Conservation (phyloP, 2,797 vertebrate species). For the Sebastes glaucus region DNA sequence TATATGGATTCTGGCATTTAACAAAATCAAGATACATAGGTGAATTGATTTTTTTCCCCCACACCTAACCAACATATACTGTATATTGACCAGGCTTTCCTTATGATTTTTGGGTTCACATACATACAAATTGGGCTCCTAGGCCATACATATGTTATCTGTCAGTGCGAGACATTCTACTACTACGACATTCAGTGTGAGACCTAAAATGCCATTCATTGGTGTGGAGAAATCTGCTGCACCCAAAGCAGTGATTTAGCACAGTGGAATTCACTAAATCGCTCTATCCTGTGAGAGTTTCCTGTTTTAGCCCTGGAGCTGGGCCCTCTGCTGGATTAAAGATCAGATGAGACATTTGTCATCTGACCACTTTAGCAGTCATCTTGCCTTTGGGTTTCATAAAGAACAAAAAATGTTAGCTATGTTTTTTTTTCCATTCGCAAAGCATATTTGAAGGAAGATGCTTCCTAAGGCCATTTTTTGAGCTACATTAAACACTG, state of each 20-base stretch:
- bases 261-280: conserved; percentile 70
- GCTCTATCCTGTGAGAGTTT: conserved; percentile 68
- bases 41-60: too few species aligned
- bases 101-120: neutral
- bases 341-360: conserved; percentile 82
- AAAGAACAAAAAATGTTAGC: conserved; percentile 61
- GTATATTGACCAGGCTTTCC: neutral
- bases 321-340: conserved; percentile 64
- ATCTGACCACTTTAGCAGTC: conserved; percentile 82
- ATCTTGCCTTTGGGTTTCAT: conserved; percentile 75
- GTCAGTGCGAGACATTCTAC: neutral
- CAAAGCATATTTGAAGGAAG: conserved; percentile 68
- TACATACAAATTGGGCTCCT: neutral
- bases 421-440: conserved; percentile 43
- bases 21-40: too few species aligned
- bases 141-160: neutral
- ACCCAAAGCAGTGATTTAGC: conserved; percentile 63
- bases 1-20: too few species aligned
- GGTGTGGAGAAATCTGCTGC: conserved; percentile 42
- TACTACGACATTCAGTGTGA: conserved; percentile 8
- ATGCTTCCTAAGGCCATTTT: conserved; percentile 75
- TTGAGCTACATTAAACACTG: conserved; percentile 81
- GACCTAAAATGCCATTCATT: conserved; percentile 41
- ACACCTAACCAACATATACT: neutral
- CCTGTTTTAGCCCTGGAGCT: conserved; percentile 69